Evolutionary conservation across 2,888 invertebrate genomes (phyloP), one percentile per base, ranked within the genome.

Genomic region (Carabus problematicus): DNA sequence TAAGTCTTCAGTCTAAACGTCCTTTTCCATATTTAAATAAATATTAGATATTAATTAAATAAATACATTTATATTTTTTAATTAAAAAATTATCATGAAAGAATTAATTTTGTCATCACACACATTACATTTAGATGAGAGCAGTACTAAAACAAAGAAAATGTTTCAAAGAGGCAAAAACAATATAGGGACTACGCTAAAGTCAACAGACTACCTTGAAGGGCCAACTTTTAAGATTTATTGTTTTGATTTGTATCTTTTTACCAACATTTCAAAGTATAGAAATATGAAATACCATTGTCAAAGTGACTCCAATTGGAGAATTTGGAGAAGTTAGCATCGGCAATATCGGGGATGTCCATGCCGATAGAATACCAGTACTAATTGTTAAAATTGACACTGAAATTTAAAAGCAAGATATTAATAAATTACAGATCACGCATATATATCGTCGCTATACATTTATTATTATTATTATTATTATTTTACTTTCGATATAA

Each of bases 261-360:
- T 8, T 47, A 14, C 3, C 47, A 14, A 12, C 47, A 14, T 3
- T 4, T 29, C 29, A 3, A 29, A 29, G 29, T 29, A 18, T 52
- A 55, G 19, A 19, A 49, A 9, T 43, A 6, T 29, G 49, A 52
- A 4, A 63, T 71, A 72, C 71, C 8, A 43, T n/a, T 11, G 70
- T 60, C 8, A 72, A 60, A 18, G 58, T 60, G 8, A 29, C 12
- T 63, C 71, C 71, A 55, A 72, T 68, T 18, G 73, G 71, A 6
- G 73, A 71, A 67, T 73, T 40, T 0, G 56, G 52, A 19, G 64
- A 67, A 8, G 59, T 70, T 75, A 86, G 81, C 77, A 84, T 84
- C 49, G 85, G 85, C 74, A 86, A 81, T 29, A 84, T 85, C n/a
- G 87, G 86, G 1, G 87, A 86, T 0, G 86, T 80, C 85, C 85